phyloP scores from a whole-genome alignment of 2,888 invertebrate species.

The Portevinia maculata region DNA sequence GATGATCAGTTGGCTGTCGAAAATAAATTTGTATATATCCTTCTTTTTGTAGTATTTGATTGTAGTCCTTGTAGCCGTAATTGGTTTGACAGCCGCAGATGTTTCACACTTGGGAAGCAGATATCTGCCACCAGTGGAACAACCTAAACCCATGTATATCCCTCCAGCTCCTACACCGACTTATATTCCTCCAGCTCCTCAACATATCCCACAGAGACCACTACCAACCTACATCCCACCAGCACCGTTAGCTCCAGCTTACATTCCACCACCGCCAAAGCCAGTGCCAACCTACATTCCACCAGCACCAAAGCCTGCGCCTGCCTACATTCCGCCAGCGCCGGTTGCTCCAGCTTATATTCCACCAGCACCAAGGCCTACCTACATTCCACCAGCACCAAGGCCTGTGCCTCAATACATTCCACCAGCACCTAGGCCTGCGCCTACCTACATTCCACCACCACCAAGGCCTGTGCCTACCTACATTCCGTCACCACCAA shows the following conservation, averaged over 20 bases:
- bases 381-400: too few relatives aligned
- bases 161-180: constrained; percentile 17
- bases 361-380: too few relatives aligned
- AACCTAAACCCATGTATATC: constrained; percentile 9
- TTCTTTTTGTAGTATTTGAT: constrained; percentile 48
- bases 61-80: constrained; percentile 49
- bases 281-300: constrained; percentile 18
- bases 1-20: not conserved
- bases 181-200: constrained; percentile 34
- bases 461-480: too few relatives aligned
- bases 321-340: too few relatives aligned
- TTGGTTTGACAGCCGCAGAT: constrained; percentile 57
- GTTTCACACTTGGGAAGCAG: constrained; percentile 56
- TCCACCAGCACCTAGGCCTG: too few relatives aligned
- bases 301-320: constrained; percentile 31
- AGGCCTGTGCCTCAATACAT: too few relatives aligned
- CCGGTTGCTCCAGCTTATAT: too few relatives aligned
- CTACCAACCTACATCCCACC: constrained; percentile 33
- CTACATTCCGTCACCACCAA: too few relatives aligned
- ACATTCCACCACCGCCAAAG: constrained; percentile 33
- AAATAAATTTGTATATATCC: constrained; percentile 1
- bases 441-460: too few relatives aligned
- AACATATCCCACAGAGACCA: constrained; percentile 5
- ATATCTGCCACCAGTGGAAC: constrained; percentile 51
- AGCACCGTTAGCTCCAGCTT: constrained; percentile 8